These are phyloP conservation scores for Chydorus sphaericus DNA, from an alignment of 2,888 invertebrate genomes.

Conservation along the genomic window DNA sequence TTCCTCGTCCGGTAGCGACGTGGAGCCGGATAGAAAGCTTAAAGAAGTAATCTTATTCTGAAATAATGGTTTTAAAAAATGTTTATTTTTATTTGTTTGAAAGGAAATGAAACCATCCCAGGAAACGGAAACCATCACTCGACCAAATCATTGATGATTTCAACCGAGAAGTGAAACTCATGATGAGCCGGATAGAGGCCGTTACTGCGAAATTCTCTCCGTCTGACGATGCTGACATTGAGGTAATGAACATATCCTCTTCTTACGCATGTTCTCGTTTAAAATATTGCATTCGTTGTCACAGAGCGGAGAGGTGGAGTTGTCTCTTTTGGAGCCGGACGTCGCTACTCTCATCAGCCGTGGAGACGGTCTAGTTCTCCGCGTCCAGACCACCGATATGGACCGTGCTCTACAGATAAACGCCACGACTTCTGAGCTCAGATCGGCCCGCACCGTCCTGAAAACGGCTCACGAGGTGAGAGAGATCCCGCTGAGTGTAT, in stretches of 20 bases:
- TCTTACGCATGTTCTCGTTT: not conserved
- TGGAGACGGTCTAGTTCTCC: slow-evolving; percentile 57
- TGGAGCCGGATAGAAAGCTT: not conserved
- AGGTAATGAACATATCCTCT: not conserved
- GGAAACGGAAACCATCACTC: not conserved
- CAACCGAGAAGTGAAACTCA: not conserved
- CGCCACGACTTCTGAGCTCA: slow-evolving; percentile 33
- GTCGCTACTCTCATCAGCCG: slow-evolving; percentile 60
- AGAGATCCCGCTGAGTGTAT: too few relatives aligned
- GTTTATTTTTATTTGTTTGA: not conserved
- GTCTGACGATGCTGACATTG: not conserved
- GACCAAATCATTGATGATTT: not conserved
- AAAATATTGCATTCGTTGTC: not conserved
- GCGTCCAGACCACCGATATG: slow-evolving; percentile 42
- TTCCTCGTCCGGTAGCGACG: slow-evolving; percentile 11
- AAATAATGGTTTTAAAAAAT: not conserved
- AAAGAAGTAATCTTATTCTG: not conserved
- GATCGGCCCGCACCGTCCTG: slow-evolving; percentile 47
- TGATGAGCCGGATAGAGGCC: not conserved
- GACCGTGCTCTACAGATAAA: slow-evolving; percentile 30
- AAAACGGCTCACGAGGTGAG: slow-evolving; percentile 45
- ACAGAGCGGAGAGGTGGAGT: slow-evolving; percentile 28
- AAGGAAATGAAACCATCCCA: too few relatives aligned
- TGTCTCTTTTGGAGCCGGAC: slow-evolving; percentile 50
- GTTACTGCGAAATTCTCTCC: slow-evolving; percentile 2